A percentile compares a stretch with the other conserved stretches of the same genome.
Evolutionary conservation across 2,797 vertebrate genomes (phyloP).

Genomic region (Falco peregrinus): DNA sequence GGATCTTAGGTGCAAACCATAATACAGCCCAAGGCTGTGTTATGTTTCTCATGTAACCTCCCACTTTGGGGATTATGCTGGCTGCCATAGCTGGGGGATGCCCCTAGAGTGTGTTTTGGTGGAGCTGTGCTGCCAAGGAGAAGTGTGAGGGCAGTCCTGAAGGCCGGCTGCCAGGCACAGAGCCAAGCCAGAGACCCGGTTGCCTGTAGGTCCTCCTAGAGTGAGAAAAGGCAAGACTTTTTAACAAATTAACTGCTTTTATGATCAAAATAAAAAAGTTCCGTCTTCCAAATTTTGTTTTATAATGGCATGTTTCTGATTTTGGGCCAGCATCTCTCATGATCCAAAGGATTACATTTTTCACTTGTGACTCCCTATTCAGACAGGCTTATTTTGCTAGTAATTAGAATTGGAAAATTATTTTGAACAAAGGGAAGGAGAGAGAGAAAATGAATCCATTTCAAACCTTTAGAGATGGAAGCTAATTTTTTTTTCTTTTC

Average conservation of each 20-base stretch:
- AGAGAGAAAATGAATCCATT: background rate
- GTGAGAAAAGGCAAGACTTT: background rate
- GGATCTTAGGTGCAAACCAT: background rate
- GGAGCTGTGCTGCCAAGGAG: background rate
- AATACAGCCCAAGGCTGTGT: slow-evolving; percentile 25
- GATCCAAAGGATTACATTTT: background rate
- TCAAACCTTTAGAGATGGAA: background rate
- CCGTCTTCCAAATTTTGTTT: background rate
- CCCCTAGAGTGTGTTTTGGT: background rate
- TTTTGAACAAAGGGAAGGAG: background rate
- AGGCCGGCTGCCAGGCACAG: background rate
- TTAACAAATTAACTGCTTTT: background rate
- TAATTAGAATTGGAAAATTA: background rate
- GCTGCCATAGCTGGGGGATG: background rate
- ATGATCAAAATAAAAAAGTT: background rate
- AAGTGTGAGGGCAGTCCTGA: background rate
- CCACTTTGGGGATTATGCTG: background rate
- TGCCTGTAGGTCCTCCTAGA: background rate
- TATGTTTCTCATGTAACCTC: background rate
- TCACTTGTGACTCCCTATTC: background rate
- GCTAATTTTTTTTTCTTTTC: background rate
- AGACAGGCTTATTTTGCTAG: background rate
- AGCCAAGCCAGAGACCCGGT: background rate
- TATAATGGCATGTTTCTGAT: background rate
- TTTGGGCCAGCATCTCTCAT: background rate